Evolutionary conservation across 1,140 invertebrate species (phyloP), one percentile per base, ranked within the genome.

Genomic region (Drosophila insularis): DNA sequence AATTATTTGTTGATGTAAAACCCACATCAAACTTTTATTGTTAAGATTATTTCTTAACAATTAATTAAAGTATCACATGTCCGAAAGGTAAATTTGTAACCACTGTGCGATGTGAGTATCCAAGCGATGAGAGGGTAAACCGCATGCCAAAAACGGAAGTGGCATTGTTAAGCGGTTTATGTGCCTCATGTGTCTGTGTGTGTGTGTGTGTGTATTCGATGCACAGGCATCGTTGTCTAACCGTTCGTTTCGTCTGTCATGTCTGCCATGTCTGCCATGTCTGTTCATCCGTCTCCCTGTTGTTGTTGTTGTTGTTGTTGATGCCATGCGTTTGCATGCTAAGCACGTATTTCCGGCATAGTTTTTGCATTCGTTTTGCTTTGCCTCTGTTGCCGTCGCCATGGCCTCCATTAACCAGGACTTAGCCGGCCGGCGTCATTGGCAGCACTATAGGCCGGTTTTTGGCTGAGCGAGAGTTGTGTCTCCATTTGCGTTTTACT

Each of bases 161-260:
- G 84, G 82, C 82, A 87, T 87, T 87, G 82, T 87, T 87, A 87
- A 89, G 84, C 82, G 82, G 84, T 89, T 87, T 86, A 86, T 81
- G 62, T 75, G 63, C 73, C 64, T 54, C 68, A 58, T 68, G 80
- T 78, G 68, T 69, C 61, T 71, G 56, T 65, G n/a, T 74, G 71
- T 60, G 50, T 54, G 60, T 21, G 13, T 58, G 7, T 19, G 59
- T 56, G 54, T 71, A 61, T 59, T 59, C 54, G 21, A 19, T 69
- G 70, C 40, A 46, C 74, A 74, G 73, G 53, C 65, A 71, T 37
- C 37, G 55, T 31, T 62, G 19, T 58, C 65, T 46, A 11, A 65
- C 64, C 37, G 17, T 59, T 43, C 31, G 17, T 37, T 17, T 40
- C 27, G 21, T 40, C 21, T 31, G 59, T 55, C 31, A 60, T 17